Evolutionary conservation across 2,113 vertebrate genomes (phyloP), one percentile per base, ranked within the genome.

Genomic region (Rostratula benghalensis): DNA sequence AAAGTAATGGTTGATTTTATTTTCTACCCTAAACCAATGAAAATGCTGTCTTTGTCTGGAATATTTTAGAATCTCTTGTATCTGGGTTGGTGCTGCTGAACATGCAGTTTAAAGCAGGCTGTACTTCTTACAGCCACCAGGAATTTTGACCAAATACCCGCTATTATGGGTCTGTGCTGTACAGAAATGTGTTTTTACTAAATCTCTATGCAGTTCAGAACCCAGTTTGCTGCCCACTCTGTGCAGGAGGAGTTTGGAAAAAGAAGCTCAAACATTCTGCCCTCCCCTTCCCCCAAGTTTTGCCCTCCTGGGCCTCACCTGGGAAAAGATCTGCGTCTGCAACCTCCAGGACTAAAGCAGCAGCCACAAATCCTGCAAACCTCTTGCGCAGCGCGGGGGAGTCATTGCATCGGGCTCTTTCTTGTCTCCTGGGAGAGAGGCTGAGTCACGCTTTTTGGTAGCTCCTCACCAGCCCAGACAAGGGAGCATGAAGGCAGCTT

Each of bases 341-440:
- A 87, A 76, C 2, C 1, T 30, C 70, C 73, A 21, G 54, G 71
- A 37, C 70, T 50, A 5, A 22, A 54, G 78, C 65, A 33, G 93
- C n/a, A 37, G 48, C 8, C 50, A 43, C 37, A 12, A 13, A 19
- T 8, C 13, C 93, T 48, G 80, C 75, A 43, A 16, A 21, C 2
- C 41, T 35, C 33, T 43, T 5, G 30, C 10, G 4, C 48, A 30
- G 7, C 1, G 6, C 0, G 12, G 9, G 17, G 59, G 35, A 74
- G 67, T 64, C 53, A 4, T 0, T 23, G 83, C 39, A 8, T 46
- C 21, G 1, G 10, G 46, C 57, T 93, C 48, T 24, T 14, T 4
- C 4, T 11, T 7, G 19, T 13, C 77, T 56, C 48, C 39, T 7
- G 20, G 1, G 35, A 18, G 45, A 39, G 45, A 53, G 53, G 90